Percentiles rank a stretch among this genome's conserved stretches.
Evolutionary conservation across 2,888 invertebrate genomes (phyloP).

Genomic region (Pelosia muscerda): DNA sequence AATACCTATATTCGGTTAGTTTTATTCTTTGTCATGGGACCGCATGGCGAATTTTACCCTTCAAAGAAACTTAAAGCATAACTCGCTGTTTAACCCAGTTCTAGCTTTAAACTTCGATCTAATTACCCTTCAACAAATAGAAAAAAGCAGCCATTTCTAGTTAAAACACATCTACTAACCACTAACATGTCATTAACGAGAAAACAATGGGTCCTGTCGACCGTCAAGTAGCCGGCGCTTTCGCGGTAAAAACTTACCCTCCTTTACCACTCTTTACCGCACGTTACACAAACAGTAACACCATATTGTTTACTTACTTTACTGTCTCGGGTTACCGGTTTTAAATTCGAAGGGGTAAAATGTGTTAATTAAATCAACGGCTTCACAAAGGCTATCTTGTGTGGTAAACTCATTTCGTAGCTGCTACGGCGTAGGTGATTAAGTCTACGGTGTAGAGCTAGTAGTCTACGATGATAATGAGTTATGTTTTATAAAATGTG

Average conservation of each 20-base stretch:
- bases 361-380: slow-evolving; percentile 22
- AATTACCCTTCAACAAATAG: not conserved
- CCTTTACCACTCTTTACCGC: slow-evolving; percentile 21
- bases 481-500: not conserved
- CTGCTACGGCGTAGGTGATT: slow-evolving; percentile 2
- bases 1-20: not conserved
- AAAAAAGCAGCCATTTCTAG: slow-evolving; percentile 27
- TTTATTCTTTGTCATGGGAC: too few relatives aligned
- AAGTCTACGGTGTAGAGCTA: not conserved
- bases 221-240: slow-evolving; percentile 37
- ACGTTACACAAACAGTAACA: slow-evolving; percentile 20
- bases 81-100: too few relatives aligned
- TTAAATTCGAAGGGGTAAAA: slow-evolving; percentile 13
- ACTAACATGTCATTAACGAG: slow-evolving; percentile 53
- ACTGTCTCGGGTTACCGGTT: slow-evolving; percentile 8
- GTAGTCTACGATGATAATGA: not conserved
- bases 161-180: slow-evolving; percentile 13
- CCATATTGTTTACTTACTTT: slow-evolving; percentile 20
- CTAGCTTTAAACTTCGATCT: too few relatives aligned
- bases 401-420: not conserved
- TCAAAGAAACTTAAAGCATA: too few relatives aligned
- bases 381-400: slow-evolving; percentile 13
- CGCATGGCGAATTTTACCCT: too few relatives aligned
- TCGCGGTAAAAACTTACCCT: slow-evolving; percentile 35
- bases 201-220: slow-evolving; percentile 52